These are phyloP conservation scores for Daubentonia madagascariensis DNA, from an alignment of 2,113 vertebrate genomes.

Conservation along the genomic window DNA sequence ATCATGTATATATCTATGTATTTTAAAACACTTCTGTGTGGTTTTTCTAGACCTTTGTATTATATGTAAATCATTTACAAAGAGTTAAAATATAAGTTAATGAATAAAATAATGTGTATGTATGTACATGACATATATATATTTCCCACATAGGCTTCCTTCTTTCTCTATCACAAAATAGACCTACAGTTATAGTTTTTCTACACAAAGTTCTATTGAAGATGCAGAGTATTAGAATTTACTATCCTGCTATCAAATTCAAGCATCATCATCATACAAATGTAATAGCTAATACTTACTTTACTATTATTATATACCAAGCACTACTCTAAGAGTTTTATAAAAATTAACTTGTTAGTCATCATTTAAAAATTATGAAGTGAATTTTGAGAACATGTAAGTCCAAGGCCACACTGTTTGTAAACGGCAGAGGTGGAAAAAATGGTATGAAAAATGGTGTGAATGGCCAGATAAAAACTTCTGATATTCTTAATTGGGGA, in stretches of 20 bases:
- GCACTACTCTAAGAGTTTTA: background rate
- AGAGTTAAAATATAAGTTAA: background rate
- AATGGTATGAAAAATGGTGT: background rate
- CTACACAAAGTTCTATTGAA: background rate
- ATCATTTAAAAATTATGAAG: background rate
- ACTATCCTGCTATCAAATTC: background rate
- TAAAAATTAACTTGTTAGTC: background rate
- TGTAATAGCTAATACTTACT: background rate
- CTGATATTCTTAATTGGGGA: background rate
- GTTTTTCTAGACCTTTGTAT: background rate
- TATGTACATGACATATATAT: background rate
- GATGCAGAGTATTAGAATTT: background rate
- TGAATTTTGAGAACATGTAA: background rate
- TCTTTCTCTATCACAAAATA: background rate
- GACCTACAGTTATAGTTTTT: background rate
- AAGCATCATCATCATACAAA: background rate
- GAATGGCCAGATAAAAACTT: background rate
- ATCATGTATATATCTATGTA: background rate
- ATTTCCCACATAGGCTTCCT: background rate
- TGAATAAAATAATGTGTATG: background rate
- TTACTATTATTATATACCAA: background rate
- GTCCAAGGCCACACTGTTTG: background rate
- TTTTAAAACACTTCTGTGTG: background rate
- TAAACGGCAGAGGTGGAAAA: background rate
- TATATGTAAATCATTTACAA: background rate